phyloP scores from a whole-genome alignment of 1,140 invertebrate genomes.

The Drosophila dunni region DNA sequence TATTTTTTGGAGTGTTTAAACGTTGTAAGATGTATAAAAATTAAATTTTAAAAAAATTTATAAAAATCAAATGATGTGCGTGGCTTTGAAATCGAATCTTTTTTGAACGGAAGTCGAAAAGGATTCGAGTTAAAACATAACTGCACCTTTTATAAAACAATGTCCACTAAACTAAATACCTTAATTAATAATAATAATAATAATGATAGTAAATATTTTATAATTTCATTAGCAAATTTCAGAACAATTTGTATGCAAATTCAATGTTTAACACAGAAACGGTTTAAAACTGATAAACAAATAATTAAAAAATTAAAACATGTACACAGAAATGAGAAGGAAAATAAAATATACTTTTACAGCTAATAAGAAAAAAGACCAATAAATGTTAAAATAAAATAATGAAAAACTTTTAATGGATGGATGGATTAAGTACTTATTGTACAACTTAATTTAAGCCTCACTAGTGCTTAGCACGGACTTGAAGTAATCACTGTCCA shows the following conservation, averaged over 20 bases:
- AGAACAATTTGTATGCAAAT: conserved; percentile 53
- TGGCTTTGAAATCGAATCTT: conserved; percentile 28
- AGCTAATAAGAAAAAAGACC: conserved; percentile 64
- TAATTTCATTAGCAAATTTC: conserved; percentile 69
- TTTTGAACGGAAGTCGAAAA: conserved; percentile 1
- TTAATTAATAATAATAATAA: conserved; percentile 28
- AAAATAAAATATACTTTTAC: conserved; percentile 36
- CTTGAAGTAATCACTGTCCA: conserved; percentile 77
- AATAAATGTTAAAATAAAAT: conserved; percentile 65
- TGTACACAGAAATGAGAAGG: conserved; percentile 41
- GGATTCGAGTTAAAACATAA: conserved; percentile 41
- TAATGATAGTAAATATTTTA: conserved; percentile 57
- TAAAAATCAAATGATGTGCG: conserved; percentile 50
- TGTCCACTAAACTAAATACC: conserved; percentile 67
- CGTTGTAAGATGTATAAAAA: conserved; percentile 70
- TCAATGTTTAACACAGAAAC: conserved; percentile 63
- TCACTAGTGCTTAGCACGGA: conserved; percentile 55
- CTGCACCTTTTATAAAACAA: conserved; percentile 62
- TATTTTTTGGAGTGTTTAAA: conserved; percentile 83
- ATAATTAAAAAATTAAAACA: background rate
- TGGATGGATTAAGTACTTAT: background rate
- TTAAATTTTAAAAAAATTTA: conserved; percentile 47
- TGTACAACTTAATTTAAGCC: conserved; percentile 19
- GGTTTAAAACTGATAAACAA: conserved; percentile 56
- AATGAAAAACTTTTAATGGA: conserved; percentile 26